Base-by-base conservation (phyloP, 1,140 invertebrate species). In the Drosophila sulfurigaster region DNA sequence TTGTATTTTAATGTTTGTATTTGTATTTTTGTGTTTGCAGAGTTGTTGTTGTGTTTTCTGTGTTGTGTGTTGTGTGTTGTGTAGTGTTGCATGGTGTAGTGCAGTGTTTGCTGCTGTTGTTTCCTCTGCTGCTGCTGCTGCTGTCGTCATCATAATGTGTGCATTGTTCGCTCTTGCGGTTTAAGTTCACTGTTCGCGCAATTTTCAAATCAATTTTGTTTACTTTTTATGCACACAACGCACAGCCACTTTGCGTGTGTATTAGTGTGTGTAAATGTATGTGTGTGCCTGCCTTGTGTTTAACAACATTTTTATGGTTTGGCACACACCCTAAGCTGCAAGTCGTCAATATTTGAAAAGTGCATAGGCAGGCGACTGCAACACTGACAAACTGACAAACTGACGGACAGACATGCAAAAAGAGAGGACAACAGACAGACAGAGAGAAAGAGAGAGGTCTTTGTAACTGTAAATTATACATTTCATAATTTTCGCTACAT, bases 251-350 rank as follows among this genome's bases (percentile, higher is more conserved):
- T 41, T 41, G 38, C 10, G 41, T 13, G 41, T 43, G 41, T 7
- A 25, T 25, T 25, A 25, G 11, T 7, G 15, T 32, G n/a, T 13
- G 15, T 16, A 7, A 52, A 62, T 54, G 38, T 68, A 46, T 65
- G 41, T 28, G 60, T 46, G 20, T 46, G 66, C 56, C 45, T 58
- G 51, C 49, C 65, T 70, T 78, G 76, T 85, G 90, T 87, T 91
- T 91, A 91, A 91, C 90, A 91, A 88, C 83, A 88, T 91, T 91
- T 91, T 91, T 91, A 91, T 91, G 90, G 90, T 91, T 91, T 91
- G 82, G 87, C 90, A 91, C 90, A 91, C 90, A 90, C 90, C 90
- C 89, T 82, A 86, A 86, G 80, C 69, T 49, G 71, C 66, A 60
- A 74, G 52, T 71, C 54, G 60, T 64, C 72, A 70, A 64, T 70